Evolutionary conservation across 1,140 invertebrate genomes (phyloP).

Genomic region (Babylonia areolata): DNA sequence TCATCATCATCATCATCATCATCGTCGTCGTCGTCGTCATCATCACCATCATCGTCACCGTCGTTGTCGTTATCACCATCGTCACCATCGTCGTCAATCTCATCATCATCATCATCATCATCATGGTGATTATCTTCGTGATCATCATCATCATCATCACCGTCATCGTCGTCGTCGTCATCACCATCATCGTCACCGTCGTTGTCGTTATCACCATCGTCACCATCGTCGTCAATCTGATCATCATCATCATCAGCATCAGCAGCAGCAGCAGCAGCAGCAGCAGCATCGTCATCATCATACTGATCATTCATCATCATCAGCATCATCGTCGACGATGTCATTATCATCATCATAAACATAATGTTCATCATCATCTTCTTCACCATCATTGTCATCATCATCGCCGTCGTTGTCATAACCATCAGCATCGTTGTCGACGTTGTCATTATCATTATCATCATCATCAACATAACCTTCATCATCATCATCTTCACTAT

Average conservation of each 20-base stretch:
- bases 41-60: slow-evolving; percentile 24
- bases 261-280: background rate
- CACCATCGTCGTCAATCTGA: background rate
- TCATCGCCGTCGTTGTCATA: too few relatives aligned
- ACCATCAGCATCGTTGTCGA: too few relatives aligned
- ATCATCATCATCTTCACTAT: too few relatives aligned
- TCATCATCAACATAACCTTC: too few relatives aligned
- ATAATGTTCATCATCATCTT: background rate
- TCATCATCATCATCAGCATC: background rate
- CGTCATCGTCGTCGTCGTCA: slow-evolving; percentile 14
- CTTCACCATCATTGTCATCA: too few relatives aligned
- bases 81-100: background rate
- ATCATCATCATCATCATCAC: slow-evolving; percentile 18
- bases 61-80: background rate
- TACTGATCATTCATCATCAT: background rate
- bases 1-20: slow-evolving; percentile 8
- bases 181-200: slow-evolving; percentile 11
- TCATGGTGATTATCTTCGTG: too few relatives aligned
- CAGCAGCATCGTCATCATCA: background rate
- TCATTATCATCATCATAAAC: background rate
- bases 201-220: background rate
- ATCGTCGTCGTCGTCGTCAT: slow-evolving; percentile 18
- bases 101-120: slow-evolving; percentile 20
- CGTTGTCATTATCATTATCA: too few relatives aligned
- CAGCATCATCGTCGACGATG: background rate